Evolutionary conservation across 1,140 invertebrate species (phyloP), one percentile per base, ranked within the genome.

Genomic region (Meloidogyne hapla): DNA sequence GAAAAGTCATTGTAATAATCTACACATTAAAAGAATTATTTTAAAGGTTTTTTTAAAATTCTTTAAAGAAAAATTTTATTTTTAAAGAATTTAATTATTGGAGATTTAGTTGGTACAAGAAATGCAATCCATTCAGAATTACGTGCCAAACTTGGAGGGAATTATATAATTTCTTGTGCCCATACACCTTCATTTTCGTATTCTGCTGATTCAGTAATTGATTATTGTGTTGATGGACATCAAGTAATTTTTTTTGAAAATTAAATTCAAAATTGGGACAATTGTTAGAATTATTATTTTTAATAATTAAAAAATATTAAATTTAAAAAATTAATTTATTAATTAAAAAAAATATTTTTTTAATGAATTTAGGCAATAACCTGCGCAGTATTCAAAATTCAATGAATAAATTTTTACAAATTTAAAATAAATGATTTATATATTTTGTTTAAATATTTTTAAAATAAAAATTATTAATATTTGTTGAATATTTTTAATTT

Each of bases 1-100:
- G 8, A 75, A 84, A 25, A 77, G 40, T 61, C 79, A 83, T 62
- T 83, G 82, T 69, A 83, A 84, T 69, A 84, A 84, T 68, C 77
- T 74, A 40, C 28, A 84, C 12, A 81, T 83, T 72, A 72, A 83
- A 28, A 79, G 77, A 48, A 83, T 83, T 69, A 83, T 83, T 68
- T 73, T 83, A 9, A 81, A 82, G 73, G 82, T 33, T 33, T 33
- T 33, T 33, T 82, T 23, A 74, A 48, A 26, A 48, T 61, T 21
- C n/a, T 64, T 42, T 21, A 6, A 42, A 13, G n/a, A 23, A 69
- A 26, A 21, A 10, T 61, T 75, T 56, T 18, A 12, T 75, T 66
- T 48, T 69, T 83, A 64, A 21, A 83, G 82, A 83, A 83, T 69
- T 45, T 83, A 66, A 64, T 73, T 23, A 73, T 48, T 67, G 82